Percentiles rank a stretch among this genome's conserved stretches.
Conservation (phyloP, 37 sponge, comb jelly and placozoan genomes). For the Diacarnus erythraeanus region DNA sequence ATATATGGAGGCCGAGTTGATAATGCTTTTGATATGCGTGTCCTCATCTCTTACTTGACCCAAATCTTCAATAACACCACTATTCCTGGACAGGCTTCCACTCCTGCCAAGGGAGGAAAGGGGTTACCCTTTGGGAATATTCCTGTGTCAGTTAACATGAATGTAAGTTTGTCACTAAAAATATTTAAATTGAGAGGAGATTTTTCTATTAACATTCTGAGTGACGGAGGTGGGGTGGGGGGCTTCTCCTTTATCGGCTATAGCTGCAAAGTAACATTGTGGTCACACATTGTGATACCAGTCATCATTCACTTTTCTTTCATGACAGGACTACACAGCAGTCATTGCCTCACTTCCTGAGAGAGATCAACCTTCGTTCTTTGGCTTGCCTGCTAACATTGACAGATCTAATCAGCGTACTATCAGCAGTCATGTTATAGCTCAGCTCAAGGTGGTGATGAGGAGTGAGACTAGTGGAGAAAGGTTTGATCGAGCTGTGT, state of each 20-base stretch:
- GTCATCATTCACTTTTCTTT: no score
- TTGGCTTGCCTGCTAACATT: conserved; percentile 93
- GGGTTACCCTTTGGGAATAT: conserved; percentile 46
- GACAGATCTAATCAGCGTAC: conserved; percentile 77
- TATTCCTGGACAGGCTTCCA: conserved; percentile 49
- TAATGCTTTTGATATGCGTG: conserved; percentile 89
- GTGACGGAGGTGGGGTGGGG: no score
- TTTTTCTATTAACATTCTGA: no score
- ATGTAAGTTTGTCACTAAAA: conserved; percentile 18
- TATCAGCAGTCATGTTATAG: conserved; percentile 71
- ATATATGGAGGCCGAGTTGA: conserved; percentile 98
- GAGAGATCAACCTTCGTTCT: conserved; percentile 74
- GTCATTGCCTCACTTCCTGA: conserved; percentile 84
- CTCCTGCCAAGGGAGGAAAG: neutral
- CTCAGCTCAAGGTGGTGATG: conserved; percentile 81
- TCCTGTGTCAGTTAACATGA: conserved; percentile 16
- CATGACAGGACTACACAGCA: conserved; percentile 70
- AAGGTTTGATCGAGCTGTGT: conserved; percentile 84
- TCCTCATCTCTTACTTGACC: conserved; percentile 80
- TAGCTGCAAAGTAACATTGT: no score
- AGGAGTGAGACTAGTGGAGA: conserved; percentile 53
- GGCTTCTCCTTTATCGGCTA: no score
- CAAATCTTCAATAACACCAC: conserved; percentile 74
- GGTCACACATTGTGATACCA: no score
- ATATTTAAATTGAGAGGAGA: no score